Evolutionary conservation across 2,888 invertebrate genomes (phyloP).

Genomic region (Pristionchus maxplancki): DNA sequence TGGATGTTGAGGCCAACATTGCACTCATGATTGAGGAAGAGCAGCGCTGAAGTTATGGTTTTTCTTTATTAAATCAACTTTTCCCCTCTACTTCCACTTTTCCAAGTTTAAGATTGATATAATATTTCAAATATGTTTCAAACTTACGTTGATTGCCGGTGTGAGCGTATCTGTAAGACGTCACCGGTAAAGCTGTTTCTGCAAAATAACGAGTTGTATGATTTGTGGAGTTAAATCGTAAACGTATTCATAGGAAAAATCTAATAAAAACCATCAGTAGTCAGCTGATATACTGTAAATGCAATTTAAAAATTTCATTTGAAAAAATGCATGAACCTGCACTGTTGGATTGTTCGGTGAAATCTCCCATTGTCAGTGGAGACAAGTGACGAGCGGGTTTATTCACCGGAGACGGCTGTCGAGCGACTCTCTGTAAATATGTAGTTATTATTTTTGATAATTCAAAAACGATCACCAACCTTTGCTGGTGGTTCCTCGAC

Average conservation of each 20-base stretch:
- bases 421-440: background rate
- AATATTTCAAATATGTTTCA: too few species aligned
- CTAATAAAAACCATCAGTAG: too few species aligned
- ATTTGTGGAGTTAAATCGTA: background rate
- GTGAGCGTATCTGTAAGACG: background rate
- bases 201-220: background rate
- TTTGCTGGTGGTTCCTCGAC: background rate
- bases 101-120: too few species aligned
- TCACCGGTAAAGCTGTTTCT: background rate
- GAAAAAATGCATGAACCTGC: background rate
- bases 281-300: too few species aligned
- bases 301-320: too few species aligned
- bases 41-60: background rate
- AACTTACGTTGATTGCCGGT: background rate
- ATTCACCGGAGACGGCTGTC: background rate
- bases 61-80: too few species aligned
- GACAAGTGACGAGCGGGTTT: background rate
- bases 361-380: background rate
- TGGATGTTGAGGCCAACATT: slow-evolving; percentile 24
- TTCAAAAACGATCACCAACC: background rate
- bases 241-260: too few species aligned
- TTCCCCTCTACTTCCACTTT: too few species aligned
- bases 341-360: background rate
- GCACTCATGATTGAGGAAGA: slow-evolving; percentile 25
- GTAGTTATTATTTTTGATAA: background rate